A percentile compares a stretch with the other conserved stretches of the same genome.
Conservation (phyloP, 2,888 invertebrate species). For the Stenurella melanura region DNA sequence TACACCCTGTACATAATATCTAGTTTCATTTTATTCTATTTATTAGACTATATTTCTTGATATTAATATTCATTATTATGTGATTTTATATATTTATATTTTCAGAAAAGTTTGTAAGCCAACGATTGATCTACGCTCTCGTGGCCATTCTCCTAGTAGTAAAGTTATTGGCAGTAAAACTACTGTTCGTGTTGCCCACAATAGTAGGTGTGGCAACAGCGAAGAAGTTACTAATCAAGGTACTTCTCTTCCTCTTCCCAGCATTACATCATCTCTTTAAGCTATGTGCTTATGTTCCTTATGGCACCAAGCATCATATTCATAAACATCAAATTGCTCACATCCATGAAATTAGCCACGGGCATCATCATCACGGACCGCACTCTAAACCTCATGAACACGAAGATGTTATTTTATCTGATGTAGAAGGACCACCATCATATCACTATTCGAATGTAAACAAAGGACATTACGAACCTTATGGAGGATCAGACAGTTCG, state of each 20-base stretch:
- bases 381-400: conserved; percentile 56
- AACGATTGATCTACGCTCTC: conserved; percentile 82
- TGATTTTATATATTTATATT: too few species aligned
- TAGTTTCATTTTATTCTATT: too few species aligned
- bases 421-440: conserved; percentile 55
- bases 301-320: conserved; percentile 86
- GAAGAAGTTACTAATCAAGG: conserved; percentile 88
- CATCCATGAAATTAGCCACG: conserved; percentile 55
- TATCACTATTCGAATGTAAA: conserved; percentile 38
- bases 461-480: background rate
- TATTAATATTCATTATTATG: conserved; percentile 4
- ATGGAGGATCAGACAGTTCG: conserved; percentile 7
- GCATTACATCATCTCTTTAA: conserved; percentile 89
- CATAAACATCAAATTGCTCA: conserved; percentile 64
- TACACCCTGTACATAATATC: too few species aligned
- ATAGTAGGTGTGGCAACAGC: conserved; percentile 88
- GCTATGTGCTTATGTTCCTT: conserved; percentile 87
- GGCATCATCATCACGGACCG: conserved; percentile 54
- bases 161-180: conserved; percentile 86
- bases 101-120: conserved; percentile 86
- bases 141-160: conserved; percentile 85
- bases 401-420: conserved; percentile 56
- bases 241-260: conserved; percentile 88
- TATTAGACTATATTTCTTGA: too few species aligned
- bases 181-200: conserved; percentile 86